phyloP scores from a whole-genome alignment of 2,113 vertebrate species.

The Grammomys dolichurus region DNA sequence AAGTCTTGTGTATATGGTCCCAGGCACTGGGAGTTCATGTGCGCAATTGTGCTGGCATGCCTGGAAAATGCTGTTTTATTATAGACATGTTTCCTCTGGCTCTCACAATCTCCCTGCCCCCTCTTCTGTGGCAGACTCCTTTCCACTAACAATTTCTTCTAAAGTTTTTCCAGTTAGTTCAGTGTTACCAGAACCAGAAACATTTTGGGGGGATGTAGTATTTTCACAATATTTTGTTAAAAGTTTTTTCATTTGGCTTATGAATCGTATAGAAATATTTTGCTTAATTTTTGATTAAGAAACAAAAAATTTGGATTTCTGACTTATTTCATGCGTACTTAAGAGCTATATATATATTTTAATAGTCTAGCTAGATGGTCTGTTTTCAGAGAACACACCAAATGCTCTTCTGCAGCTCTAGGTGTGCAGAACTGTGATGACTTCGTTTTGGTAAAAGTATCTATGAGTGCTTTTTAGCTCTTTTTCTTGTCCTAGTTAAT shows the following conservation, averaged over 20 bases:
- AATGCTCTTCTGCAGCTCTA: neutral
- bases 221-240: constrained; percentile 29
- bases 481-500: neutral
- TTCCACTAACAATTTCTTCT: neutral
- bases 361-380: neutral
- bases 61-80: neutral
- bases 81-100: neutral
- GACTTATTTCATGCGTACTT: neutral
- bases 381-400: neutral
- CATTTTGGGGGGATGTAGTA: neutral
- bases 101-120: neutral
- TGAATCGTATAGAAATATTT: neutral
- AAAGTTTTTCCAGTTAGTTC: neutral
- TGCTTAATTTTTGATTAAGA: constrained; percentile 22
- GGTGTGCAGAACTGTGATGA: neutral
- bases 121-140: neutral
- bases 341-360: neutral
- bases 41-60: neutral
- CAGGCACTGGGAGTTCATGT: neutral
- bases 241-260: neutral
- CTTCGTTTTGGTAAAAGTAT: neutral
- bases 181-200: neutral
- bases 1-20: neutral
- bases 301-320: neutral
- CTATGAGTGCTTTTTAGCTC: neutral